Conservation (phyloP, 2,113 vertebrate species). For the Xiphophorus maculatus region DNA sequence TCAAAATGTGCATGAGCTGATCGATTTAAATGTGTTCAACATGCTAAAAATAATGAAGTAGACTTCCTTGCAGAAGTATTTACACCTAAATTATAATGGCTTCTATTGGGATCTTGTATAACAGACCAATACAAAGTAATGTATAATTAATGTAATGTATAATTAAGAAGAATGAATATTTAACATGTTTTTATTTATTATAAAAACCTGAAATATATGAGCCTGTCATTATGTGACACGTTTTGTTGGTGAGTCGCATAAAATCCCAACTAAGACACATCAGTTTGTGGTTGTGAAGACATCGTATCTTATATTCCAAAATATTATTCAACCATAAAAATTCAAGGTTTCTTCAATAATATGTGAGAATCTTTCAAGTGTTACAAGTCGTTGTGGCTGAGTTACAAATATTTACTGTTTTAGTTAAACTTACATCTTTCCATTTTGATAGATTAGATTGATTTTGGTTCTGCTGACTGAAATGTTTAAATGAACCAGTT, state of each 20-base stretch:
- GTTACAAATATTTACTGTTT: neutral
- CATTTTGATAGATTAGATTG: no score
- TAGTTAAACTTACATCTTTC: neutral
- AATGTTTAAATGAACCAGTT: constrained; percentile 59
- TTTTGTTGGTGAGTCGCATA: neutral
- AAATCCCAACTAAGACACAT: neutral
- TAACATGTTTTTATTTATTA: no score
- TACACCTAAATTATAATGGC: no score
- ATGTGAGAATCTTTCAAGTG: neutral
- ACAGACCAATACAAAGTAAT: no score
- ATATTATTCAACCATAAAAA: neutral
- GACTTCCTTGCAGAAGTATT: no score
- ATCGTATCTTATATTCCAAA: neutral
- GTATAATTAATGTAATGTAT: no score
- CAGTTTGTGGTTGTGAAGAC: neutral
- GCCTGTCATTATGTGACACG: neutral
- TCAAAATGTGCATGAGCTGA: neutral
- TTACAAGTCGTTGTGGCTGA: neutral
- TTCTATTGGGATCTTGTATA: no score
- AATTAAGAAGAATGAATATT: no score
- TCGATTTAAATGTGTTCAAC: neutral
- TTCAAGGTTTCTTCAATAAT: neutral
- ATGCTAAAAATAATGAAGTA: neutral
- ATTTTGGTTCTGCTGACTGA: neutral
- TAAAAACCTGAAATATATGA: no score